Base-by-base conservation (phyloP, 2,797 vertebrate species). In the Dryobates pubescens region DNA sequence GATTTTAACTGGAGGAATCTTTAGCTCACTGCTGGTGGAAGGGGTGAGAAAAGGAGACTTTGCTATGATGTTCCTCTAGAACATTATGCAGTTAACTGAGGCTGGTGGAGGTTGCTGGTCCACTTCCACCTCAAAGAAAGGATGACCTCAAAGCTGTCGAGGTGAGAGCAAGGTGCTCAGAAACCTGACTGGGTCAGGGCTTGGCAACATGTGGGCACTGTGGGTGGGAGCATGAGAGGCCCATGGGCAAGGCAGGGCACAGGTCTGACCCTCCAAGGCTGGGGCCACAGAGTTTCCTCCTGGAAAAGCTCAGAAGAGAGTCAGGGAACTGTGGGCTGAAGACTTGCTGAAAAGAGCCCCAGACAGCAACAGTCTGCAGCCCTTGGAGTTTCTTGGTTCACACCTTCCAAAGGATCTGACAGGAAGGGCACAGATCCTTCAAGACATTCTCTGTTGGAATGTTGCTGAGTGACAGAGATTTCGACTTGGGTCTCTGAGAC, bases 151-250 rank as follows among this genome's bases (percentile, higher is more conserved):
- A 56, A 74, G 76, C 58, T 64, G 49, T 5, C 0, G 0, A 34
- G 41, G 51, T 68, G 45, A 61, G 54, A 13, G 22, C 29, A n/a
- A 23, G 43, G 43, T 57, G 56, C 56, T 75, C 47, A 14, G 22
- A 34, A 45, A 47, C 24, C 45, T 27, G 10, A 6, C 30, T 58
- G 41, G 51, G 24, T 73, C 30, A 12, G n/a, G 68, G 43, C 53
- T 51, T 56, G 53, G 17, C 24, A 71, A 78, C 13, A 41, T 17
- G 45, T 2, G 9, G 32, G 70, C 51, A n/a, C 30, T 27, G 29
- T 0, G 0, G 78, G 59, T 0, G 0, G 78, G 59, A 71, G 13
- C 13, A 2, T 0, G 5, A 51, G 68, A n/a, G 36, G 76, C 61
- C 45, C 16, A 1, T 0, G 4, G 61, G 23, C 51, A 32, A 62